These are phyloP conservation scores for Hirtodrosophila alboralis DNA, from an alignment of 2,888 invertebrate genomes.

Conservation along the genomic window DNA sequence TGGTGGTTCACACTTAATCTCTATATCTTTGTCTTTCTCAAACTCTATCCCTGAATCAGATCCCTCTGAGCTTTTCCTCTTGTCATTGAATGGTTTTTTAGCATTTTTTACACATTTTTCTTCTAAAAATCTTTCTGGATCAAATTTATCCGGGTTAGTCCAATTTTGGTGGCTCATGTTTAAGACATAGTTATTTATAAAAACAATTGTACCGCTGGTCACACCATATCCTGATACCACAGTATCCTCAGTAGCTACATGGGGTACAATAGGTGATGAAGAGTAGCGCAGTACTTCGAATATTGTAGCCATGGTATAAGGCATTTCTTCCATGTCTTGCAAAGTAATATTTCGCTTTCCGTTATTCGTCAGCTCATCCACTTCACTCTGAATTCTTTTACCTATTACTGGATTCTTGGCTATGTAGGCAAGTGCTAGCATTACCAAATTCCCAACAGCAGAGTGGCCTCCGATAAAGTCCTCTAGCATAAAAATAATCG, in stretches of 20 bases:
- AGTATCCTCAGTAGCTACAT: slow-evolving; percentile 92
- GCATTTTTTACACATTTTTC: slow-evolving; percentile 34
- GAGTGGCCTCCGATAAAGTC: slow-evolving; percentile 95
- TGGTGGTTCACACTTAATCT: neutral
- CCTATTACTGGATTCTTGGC: slow-evolving; percentile 88
- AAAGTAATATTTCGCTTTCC: slow-evolving; percentile 86
- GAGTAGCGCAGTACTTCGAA: slow-evolving; percentile 91
- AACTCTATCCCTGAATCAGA: slow-evolving; percentile 86
- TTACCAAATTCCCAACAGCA: slow-evolving; percentile 93
- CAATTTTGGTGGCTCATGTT: slow-evolving; percentile 91
- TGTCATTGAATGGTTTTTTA: slow-evolving; percentile 5
- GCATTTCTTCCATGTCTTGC: slow-evolving; percentile 88
- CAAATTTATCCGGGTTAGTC: slow-evolving; percentile 89
- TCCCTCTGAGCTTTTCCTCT: slow-evolving; percentile 83
- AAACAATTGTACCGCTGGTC: slow-evolving; percentile 91
- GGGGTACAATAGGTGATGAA: slow-evolving; percentile 95
- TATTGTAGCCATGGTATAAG: slow-evolving; percentile 92
- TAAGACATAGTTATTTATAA: slow-evolving; percentile 93
- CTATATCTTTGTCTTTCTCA: slow-evolving; percentile 74
- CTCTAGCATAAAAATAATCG: slow-evolving; percentile 92
- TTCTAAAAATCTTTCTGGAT: slow-evolving; percentile 90
- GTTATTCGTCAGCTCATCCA: slow-evolving; percentile 86
- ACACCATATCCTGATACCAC: slow-evolving; percentile 89
- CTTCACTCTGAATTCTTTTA: slow-evolving; percentile 88
- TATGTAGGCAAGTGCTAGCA: slow-evolving; percentile 89